phyloP scores from a whole-genome alignment of 2,797 vertebrate species.

The Scolopax rusticola region DNA sequence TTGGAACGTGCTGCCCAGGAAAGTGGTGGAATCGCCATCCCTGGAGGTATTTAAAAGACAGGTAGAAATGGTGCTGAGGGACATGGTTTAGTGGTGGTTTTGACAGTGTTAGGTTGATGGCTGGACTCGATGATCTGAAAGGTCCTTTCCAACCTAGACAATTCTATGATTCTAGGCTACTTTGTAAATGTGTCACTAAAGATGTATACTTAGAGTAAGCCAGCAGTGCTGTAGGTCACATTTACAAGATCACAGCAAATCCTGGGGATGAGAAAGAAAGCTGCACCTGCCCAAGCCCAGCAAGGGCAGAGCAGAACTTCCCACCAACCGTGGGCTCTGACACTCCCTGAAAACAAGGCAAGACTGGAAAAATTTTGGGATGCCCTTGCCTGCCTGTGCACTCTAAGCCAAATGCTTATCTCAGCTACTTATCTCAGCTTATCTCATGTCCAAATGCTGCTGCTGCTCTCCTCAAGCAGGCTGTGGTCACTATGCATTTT shows the following conservation, averaged over 20 bases:
- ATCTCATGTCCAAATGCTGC: background rate
- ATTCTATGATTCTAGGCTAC: background rate
- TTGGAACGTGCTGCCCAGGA: background rate
- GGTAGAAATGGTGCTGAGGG: background rate
- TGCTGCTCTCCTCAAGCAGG: background rate
- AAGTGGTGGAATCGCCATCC: background rate
- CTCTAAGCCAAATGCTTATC: background rate
- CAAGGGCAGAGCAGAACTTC: background rate
- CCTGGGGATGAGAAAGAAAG: background rate
- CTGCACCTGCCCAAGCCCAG: background rate
- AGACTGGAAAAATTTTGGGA: background rate
- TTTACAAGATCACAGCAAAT: background rate
- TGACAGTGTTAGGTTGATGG: background rate
- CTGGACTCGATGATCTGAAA: background rate
- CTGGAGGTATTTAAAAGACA: background rate
- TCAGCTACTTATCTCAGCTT: background rate
- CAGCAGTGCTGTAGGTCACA: background rate
- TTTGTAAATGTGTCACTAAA: background rate
- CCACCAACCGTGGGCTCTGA: accelerated
- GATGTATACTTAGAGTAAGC: background rate
- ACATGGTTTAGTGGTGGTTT: background rate
- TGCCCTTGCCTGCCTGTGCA: accelerated
- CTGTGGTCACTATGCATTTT: background rate
- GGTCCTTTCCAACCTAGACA: background rate
- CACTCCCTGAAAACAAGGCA: background rate